Base-by-base conservation (phyloP, 1,140 invertebrate genomes). In the Maconellicoccus hirsutus region DNA sequence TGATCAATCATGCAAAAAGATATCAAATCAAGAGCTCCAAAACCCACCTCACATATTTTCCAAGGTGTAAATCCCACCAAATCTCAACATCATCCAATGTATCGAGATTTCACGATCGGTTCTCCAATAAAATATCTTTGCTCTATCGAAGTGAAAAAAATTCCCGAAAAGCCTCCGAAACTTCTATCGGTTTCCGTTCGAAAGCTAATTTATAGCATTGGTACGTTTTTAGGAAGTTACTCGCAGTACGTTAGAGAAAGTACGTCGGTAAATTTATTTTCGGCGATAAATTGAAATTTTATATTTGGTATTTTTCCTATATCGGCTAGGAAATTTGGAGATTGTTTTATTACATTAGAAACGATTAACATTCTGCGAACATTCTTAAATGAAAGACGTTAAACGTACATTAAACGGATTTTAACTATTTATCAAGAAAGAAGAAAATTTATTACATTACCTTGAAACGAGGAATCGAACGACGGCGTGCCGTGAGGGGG, bases 331-430 rank as follows among this genome's bases (percentile, higher is more conserved):
- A 52, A 52, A 52, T 8, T 52, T 52, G 10, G 42, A 19, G 42
- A 52, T 52, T 52, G 42, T 52, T 52, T 52, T 52, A 52, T 52
- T 52, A 16, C 6, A 52, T 52, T 52, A 52, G 16, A 16, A 52
- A 52, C 42, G 42, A 52, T 52, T 52, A 52, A 52, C 42, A 52
- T 52, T 52, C 42, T 52, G 42, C 42, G n/a, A 52, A 52, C 42
- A 52, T 52, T 52, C 42, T 52, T 52, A 16, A 52, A 52, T 52
- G 42, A 52, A 52, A 52, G 42, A 52, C 42, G 42, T 52, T 52
- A 52, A 52, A 52, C 42, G 42, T 52, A 52, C 42, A 52, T 52
- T 52, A 52, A 52, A 52, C 42, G 42, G 42, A 52, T 52, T 52
- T 52, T 3, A 52, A 52, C 42, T 52, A 52, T 52, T 52, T 52